Evolutionary conservation across 2,797 vertebrate species (phyloP), one percentile per base, ranked within the genome.

Genomic region (Periophthalmus magnuspinnatus): DNA sequence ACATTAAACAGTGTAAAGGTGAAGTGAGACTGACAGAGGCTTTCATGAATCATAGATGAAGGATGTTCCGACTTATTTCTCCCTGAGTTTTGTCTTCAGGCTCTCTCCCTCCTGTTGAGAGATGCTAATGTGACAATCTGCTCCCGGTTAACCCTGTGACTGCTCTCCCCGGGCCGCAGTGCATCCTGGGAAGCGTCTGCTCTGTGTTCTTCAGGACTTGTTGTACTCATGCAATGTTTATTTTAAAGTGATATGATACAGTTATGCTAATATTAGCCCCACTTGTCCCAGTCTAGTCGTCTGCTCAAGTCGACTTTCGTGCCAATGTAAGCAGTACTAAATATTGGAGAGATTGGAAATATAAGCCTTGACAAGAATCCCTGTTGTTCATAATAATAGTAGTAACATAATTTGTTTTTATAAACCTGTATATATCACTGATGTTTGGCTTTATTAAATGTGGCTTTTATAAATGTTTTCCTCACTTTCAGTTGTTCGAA

Each of bases 101-200:
- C 38, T 24, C n/a, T 62, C n/a, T n/a, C 5, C 61, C 61, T 64
- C 61, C 61, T 64, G 61, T 9, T 45, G 38, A 67, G 17, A 34
- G 65, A 38, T 57, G 48, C 41, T 64, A 64, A 64, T 64, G 61
- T 64, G 61, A 64, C 61, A 64, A 64, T 64, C 41, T 64, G 61
- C 41, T 64, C 21, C 7, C 21, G 47, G 38, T 64, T 64, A 64
- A 64, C 61, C 60, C 61, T 47, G 38, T 19, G 61, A 64, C 61
- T 47, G 17, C 14, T 64, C 41, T 41, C 59, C 61, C 36, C 38
- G 3, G 41, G 61, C 61, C 38, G 38, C 61, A 28, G 2, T 47
- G 61, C 61, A 47, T 64, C 41, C 41, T 47, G 38, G 38, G 38
- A 64, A 38, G 36, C 21, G 34, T 62, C 60, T 41, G 34, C 61